phyloP scores from a whole-genome alignment of 2,888 invertebrate genomes.

The Ashinkailepas kermadecensis region DNA sequence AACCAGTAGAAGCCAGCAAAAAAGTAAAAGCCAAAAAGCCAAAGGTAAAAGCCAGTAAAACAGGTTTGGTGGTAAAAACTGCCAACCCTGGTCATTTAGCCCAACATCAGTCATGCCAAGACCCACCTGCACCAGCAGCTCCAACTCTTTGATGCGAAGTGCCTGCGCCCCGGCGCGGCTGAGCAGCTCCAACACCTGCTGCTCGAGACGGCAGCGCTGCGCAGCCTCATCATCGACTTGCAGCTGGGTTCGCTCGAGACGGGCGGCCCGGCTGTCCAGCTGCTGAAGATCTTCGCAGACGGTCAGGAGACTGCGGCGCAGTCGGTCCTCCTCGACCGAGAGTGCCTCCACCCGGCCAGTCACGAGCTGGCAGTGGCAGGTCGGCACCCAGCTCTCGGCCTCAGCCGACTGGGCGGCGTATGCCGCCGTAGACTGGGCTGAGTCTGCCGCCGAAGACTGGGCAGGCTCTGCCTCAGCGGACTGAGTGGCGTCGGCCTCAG shows the following conservation, averaged over 20 bases:
- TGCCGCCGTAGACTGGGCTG: neutral
- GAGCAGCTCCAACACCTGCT: neutral
- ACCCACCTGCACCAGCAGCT: conserved; percentile 7
- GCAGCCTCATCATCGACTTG: neutral
- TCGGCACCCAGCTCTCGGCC: neutral
- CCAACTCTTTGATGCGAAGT: conserved; percentile 5
- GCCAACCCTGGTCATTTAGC: too few species aligned
- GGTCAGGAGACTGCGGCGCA: neutral
- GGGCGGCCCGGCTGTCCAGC: neutral
- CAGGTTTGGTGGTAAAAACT: too few species aligned
- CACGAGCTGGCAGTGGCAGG: neutral
- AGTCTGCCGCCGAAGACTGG: neutral
- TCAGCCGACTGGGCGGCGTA: neutral
- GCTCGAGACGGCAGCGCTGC: neutral
- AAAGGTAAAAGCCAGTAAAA: too few species aligned
- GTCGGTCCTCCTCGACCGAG: neutral
- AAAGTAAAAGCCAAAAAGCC: too few species aligned
- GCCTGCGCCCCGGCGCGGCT: neutral
- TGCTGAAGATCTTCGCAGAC: neutral
- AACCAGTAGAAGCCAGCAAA: too few species aligned
- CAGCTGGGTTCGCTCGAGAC: neutral
- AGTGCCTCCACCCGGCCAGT: neutral
- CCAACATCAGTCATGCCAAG: neutral
- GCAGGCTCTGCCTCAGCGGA: too few species aligned
- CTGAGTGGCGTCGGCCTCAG: too few species aligned